Evolutionary conservation across 2,888 invertebrate species (phyloP).

Genomic region (Rutpela maculata): DNA sequence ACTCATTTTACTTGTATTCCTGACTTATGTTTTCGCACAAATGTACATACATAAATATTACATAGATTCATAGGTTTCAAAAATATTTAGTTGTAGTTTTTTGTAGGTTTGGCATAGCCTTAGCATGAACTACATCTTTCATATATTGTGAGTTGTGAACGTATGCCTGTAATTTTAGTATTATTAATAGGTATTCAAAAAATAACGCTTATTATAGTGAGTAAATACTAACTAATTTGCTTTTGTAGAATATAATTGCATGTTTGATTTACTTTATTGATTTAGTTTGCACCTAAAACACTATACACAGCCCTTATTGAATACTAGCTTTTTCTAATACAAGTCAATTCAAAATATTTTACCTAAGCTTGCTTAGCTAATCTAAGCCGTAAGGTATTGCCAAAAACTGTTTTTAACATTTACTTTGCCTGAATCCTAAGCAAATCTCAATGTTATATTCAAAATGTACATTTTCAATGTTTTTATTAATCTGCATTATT

Average conservation of each 20-base stretch:
- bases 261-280: conserved; percentile 17
- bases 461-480: background rate
- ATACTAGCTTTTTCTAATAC: conserved; percentile 1
- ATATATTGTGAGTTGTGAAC: conserved; percentile 61
- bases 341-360: background rate
- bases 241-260: conserved; percentile 8
- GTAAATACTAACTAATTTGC: conserved; percentile 2
- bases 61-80: background rate
- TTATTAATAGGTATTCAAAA: background rate
- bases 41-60: conserved; percentile 1
- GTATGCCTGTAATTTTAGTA: conserved; percentile 45
- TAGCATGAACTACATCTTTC: conserved; percentile 63
- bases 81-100: conserved; percentile 13
- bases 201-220: conserved; percentile 19
- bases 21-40: background rate
- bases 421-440: conserved; percentile 3
- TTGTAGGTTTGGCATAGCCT: conserved; percentile 59
- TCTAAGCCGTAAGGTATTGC: background rate
- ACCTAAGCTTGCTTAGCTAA: background rate
- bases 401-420: background rate
- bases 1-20: background rate
- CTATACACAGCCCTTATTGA: conserved; percentile 30
- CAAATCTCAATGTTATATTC: background rate
- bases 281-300: conserved; percentile 45
- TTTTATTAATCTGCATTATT: background rate